Percentiles rank a stretch among this genome's conserved stretches.
Evolutionary conservation across 1,140 invertebrate genomes (phyloP).

Genomic region (Drosophila tani): DNA sequence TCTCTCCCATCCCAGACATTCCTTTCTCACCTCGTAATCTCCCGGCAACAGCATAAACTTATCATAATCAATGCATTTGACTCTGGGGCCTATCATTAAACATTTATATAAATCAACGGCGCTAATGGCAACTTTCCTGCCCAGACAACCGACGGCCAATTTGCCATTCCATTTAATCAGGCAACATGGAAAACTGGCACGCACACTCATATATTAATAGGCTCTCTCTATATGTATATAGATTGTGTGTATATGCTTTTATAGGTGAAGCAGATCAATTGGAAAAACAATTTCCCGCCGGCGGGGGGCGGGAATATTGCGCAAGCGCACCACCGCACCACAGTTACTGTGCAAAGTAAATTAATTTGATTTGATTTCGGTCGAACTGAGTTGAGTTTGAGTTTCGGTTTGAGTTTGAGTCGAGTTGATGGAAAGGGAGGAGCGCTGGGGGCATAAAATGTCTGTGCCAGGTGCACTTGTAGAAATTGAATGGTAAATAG

Average conservation of each 20-base stretch:
- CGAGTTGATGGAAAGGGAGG: constrained; percentile 35
- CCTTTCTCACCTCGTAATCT: constrained; percentile 58
- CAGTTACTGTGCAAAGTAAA: constrained; percentile 40
- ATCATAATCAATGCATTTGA: constrained; percentile 44
- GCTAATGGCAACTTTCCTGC: constrained; percentile 70
- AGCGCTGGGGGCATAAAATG: constrained; percentile 8
- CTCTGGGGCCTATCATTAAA: constrained; percentile 53
- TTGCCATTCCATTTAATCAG: constrained; percentile 64
- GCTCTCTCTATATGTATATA: background rate
- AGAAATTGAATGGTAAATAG: constrained; percentile 9
- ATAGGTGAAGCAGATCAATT: constrained; percentile 55
- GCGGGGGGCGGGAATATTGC: constrained; percentile 57
- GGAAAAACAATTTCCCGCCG: constrained; percentile 71
- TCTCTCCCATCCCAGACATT: constrained; percentile 10
- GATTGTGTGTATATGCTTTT: background rate
- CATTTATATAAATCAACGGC: constrained; percentile 74
- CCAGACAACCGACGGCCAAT: constrained; percentile 35
- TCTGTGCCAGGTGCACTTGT: constrained; percentile 19
- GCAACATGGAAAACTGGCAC: constrained; percentile 48
- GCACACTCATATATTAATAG: constrained; percentile 15
- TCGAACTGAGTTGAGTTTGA: constrained; percentile 14
- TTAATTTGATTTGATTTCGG: constrained; percentile 58
- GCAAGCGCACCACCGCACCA: constrained; percentile 51
- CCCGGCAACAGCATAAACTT: constrained; percentile 27
- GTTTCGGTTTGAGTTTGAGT: constrained; percentile 3